Conservation (phyloP, 2,113 vertebrate genomes). For the Sula dactylatra region DNA sequence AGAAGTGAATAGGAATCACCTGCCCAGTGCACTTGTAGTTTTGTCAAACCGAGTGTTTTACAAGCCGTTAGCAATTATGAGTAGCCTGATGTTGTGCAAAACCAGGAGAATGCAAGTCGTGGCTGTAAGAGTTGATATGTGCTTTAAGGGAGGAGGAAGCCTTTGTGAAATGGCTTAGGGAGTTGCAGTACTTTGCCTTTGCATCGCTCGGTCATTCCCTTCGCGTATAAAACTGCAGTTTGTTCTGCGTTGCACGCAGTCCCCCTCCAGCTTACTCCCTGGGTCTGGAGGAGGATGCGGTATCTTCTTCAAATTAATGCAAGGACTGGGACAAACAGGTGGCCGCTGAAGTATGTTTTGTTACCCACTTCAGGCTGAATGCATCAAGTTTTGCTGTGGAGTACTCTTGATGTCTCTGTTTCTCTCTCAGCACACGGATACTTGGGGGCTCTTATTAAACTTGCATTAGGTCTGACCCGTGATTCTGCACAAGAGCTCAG, state of each 20-base stretch:
- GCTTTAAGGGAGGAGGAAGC: neutral
- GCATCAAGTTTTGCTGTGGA: neutral
- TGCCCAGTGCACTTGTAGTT: neutral
- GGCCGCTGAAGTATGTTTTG: neutral
- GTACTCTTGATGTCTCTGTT: neutral
- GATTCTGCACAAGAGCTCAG: neutral
- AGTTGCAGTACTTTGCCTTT: neutral
- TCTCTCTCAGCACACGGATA: neutral
- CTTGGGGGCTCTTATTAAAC: neutral
- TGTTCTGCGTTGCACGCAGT: accelerated
- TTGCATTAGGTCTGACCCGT: neutral
- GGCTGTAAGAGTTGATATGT: neutral
- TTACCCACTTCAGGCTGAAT: neutral
- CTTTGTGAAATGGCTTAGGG: neutral
- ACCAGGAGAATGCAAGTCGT: neutral
- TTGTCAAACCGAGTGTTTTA: neutral
- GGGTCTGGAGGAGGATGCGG: neutral
- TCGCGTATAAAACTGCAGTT: neutral
- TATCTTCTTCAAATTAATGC: accelerated
- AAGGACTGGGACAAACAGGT: accelerated
- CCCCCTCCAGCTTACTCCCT: accelerated
- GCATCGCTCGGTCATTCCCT: neutral
- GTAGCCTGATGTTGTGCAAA: neutral
- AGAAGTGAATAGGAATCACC: neutral
- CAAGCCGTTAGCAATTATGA: neutral